A percentile compares a stretch with the other conserved stretches of the same genome.
These are phyloP conservation scores for Aleiodes sp. DNA, from an alignment of 1,140 invertebrate species.

Conservation along the genomic window DNA sequence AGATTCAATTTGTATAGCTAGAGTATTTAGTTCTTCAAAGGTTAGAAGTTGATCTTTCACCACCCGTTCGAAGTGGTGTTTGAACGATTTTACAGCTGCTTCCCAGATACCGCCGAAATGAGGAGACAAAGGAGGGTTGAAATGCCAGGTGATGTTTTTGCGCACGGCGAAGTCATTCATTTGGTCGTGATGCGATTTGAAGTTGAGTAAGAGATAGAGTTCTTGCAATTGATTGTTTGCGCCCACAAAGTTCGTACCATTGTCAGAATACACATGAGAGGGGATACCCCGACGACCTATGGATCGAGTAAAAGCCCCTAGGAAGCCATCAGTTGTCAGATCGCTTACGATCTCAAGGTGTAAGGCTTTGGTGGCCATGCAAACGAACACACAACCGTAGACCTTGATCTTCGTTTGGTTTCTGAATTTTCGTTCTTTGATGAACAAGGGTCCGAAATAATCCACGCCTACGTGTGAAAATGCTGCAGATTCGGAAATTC, in stretches of 20 bases:
- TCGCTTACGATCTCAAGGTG: neutral
- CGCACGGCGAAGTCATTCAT: neutral
- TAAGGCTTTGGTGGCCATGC: neutral
- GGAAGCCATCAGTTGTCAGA: conserved; percentile 37
- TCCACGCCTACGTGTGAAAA: neutral
- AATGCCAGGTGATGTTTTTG: neutral
- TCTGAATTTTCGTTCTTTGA: neutral
- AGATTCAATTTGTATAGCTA: conserved; percentile 42
- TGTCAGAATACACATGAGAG: conserved; percentile 16
- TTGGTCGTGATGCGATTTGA: neutral
- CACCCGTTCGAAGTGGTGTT: conserved; percentile 30
- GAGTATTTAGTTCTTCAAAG: conserved; percentile 36
- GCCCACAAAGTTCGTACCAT: conserved; percentile 38
- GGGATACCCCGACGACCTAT: conserved; percentile 38
- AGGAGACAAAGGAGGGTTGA: conserved; percentile 32
- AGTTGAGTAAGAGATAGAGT: neutral
- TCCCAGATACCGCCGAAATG: conserved; percentile 49
- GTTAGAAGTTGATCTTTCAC: conserved; percentile 29
- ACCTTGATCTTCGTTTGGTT: neutral
- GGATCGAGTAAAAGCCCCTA: conserved; percentile 45
- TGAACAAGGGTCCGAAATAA: conserved; percentile 2
- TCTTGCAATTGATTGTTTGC: conserved; percentile 17
- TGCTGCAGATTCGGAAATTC: neutral
- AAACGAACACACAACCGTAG: conserved; percentile 1
- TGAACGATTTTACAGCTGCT: too few relatives aligned